Conservation (phyloP, 1,140 invertebrate species). For the Drosophila punjabiensis region DNA sequence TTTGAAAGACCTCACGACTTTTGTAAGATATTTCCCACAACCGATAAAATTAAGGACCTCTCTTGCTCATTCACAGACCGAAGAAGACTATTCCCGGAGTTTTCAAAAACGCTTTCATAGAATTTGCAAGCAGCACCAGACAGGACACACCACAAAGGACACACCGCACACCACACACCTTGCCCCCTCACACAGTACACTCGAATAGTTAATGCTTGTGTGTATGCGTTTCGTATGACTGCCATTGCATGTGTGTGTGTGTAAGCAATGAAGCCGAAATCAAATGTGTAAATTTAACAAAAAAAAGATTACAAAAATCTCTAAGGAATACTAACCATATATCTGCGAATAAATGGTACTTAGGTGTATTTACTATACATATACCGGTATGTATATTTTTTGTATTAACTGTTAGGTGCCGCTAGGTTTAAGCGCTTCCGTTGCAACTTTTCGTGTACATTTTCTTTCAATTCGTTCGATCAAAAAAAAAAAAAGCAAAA, state of each 20-base stretch:
- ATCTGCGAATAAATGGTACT: conserved; percentile 23
- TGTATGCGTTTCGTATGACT: conserved; percentile 43
- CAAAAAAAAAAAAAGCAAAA: conserved; percentile 14
- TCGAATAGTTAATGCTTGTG: conserved; percentile 43
- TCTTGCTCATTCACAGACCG: neutral
- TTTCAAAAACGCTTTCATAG: conserved; percentile 14
- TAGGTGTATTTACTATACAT: conserved; percentile 32
- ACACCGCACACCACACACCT: conserved; percentile 10
- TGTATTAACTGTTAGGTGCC: conserved; percentile 74
- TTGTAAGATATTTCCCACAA: conserved; percentile 71
- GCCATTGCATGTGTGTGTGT: conserved; percentile 51
- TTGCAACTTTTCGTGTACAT: conserved; percentile 65
- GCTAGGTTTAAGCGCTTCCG: conserved; percentile 74
- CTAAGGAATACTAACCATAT: conserved; percentile 18
- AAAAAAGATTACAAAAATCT: conserved; percentile 45
- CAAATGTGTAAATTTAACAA: conserved; percentile 62
- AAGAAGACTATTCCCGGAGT: neutral
- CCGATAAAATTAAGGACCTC: conserved; percentile 21
- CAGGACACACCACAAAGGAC: conserved; percentile 17
- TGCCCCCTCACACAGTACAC: conserved; percentile 14
- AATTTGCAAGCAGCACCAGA: conserved; percentile 45
- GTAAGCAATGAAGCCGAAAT: conserved; percentile 42
- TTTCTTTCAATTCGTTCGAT: conserved; percentile 57
- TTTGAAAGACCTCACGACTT: conserved; percentile 54
- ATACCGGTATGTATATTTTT: conserved; percentile 62